A percentile compares a stretch with the other conserved stretches of the same genome.
Conservation (phyloP, 2,888 invertebrate species). For the Tanypteryx hageni region DNA sequence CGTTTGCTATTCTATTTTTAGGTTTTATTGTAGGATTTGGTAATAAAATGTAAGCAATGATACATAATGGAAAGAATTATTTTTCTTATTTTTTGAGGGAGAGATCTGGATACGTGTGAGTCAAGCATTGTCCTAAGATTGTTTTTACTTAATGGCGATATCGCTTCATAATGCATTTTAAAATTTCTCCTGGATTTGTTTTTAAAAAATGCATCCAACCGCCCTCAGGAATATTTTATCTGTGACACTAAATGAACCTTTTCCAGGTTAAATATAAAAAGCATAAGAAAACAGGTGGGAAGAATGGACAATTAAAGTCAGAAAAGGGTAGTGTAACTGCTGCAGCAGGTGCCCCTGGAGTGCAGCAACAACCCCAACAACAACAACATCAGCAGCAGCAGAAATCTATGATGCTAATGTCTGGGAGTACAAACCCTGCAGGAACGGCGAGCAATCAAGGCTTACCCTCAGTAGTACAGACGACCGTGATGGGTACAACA, state of each 20-base stretch:
- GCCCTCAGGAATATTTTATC: conserved; percentile 66
- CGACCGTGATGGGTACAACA: conserved; percentile 49
- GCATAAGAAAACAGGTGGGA: conserved; percentile 87
- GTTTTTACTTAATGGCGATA: no score
- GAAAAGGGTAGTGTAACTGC: conserved; percentile 72
- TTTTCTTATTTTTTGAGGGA: not conserved
- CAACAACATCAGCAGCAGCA: conserved; percentile 41
- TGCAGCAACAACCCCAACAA: conserved; percentile 9
- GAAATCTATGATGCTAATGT: conserved; percentile 57
- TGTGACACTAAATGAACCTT: not conserved
- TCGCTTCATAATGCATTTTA: no score
- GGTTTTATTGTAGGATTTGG: no score
- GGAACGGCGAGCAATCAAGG: conserved; percentile 46
- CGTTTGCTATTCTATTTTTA: no score
- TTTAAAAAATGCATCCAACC: not conserved
- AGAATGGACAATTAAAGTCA: conserved; percentile 74
- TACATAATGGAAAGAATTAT: not conserved
- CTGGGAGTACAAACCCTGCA: not conserved
- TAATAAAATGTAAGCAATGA: no score
- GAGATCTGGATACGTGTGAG: no score
- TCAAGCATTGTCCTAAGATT: no score
- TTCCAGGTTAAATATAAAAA: conserved; percentile 95
- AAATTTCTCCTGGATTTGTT: not conserved
- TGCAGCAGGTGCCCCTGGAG: not conserved
- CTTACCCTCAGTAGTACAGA: conserved; percentile 50